Conservation (phyloP, 1,140 invertebrate species). For the Brachionus rubens region DNA sequence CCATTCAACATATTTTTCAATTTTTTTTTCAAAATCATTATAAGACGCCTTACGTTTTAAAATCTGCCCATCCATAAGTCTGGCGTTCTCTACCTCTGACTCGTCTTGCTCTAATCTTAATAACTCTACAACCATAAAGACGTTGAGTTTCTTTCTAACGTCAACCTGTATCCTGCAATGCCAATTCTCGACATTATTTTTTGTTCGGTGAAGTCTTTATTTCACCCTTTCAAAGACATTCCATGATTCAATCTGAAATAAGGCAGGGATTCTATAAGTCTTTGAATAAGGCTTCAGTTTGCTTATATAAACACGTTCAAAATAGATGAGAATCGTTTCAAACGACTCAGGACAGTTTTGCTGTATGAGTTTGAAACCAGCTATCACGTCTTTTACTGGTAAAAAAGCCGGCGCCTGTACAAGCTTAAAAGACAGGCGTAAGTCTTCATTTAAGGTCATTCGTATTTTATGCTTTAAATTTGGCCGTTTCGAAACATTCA, state of each 20-base stretch:
- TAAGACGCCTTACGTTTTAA: not conserved
- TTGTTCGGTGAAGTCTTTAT: not conserved
- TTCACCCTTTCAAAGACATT: slow-evolving; percentile 14
- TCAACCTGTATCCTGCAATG: not conserved
- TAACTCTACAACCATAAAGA: slow-evolving; percentile 2
- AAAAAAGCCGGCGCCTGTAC: too few species aligned
- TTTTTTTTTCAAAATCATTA: slow-evolving; percentile 7
- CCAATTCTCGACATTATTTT: not conserved
- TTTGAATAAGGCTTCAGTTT: not conserved
- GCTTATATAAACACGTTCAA: too few species aligned
- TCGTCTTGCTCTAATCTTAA: not conserved
- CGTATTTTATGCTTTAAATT: not conserved
- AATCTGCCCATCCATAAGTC: not conserved
- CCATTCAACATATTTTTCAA: not conserved
- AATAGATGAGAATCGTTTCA: too few species aligned
- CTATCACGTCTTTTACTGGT: too few species aligned
- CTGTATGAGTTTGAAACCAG: too few species aligned
- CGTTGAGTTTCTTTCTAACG: not conserved
- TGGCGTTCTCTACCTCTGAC: not conserved
- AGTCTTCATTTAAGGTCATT: too few species aligned
- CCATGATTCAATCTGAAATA: not conserved
- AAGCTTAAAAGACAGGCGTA: too few species aligned
- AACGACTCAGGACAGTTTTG: too few species aligned
- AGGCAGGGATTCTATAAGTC: not conserved
- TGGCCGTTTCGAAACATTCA: not conserved